Base-by-base conservation (phyloP, 2,888 invertebrate species). In the Ichneumoninae sp. region DNA sequence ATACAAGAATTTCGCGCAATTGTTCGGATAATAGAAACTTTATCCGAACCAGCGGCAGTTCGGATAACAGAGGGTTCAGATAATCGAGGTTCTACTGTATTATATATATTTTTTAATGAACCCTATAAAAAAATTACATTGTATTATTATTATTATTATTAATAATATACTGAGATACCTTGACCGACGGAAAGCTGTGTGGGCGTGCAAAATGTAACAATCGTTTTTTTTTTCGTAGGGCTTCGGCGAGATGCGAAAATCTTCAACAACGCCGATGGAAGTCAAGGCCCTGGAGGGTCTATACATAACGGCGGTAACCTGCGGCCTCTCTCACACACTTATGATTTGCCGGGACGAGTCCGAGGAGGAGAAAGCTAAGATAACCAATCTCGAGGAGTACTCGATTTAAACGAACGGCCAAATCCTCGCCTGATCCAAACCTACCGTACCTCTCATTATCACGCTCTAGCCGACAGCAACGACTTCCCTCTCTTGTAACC, bases 311-410 rank as follows among this genome's bases (percentile, higher is more conserved):
- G 96, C 96, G 86, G 96, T 98, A 57, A 94, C 97, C 1, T 97
- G 98, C 96, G 98, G 98, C 3, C 96, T 96, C 91, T 97, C 97
- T 3, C 98, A 98, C 94, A 97, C 98, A 1, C 94, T 98, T 89
- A 93, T 98, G 90, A 94, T 97, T 71, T 96, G 95, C 19, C 94
- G 95, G 30, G 95, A 95, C 87, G 95, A 96, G 68, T 95, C 95
- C 0, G 96, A 96, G 19, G 96, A 96, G 87, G 96, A 96, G 84
- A 95, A 95, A 87, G 94, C 94, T 70, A 95, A 95, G 89, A 92
- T 97, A 79, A 94, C 95, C 70, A 95, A 95, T 86, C 94, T 96
- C 84, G 95, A 96, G 57, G 94, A 94, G 85, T 95, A 94, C 89
- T 90, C 93, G 33, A 91, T 93, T 88, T 93, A 92, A 91, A 86